Evolutionary conservation across 2,113 vertebrate genomes (phyloP).

Genomic region (Microtus montanus): DNA sequence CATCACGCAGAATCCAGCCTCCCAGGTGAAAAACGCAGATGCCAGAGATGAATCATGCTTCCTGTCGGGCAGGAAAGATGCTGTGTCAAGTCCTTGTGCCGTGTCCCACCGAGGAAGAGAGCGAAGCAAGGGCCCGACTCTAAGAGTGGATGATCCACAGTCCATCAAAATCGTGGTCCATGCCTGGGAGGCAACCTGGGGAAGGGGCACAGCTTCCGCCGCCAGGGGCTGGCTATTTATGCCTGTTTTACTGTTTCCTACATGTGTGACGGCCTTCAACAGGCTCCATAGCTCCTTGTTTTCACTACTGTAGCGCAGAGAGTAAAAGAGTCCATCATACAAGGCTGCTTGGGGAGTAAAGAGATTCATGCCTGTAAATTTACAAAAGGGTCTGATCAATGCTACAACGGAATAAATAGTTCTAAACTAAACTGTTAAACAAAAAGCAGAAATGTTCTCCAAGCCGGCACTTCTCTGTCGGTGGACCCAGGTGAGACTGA

Average conservation of each 20-base stretch:
- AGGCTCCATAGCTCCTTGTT: background rate
- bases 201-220: rapidly evolving
- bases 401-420: background rate
- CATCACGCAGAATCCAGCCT: background rate
- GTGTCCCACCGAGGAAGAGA: background rate
- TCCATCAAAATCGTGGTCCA: background rate
- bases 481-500: background rate
- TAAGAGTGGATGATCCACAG: rapidly evolving
- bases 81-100: background rate
- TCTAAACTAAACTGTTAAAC: background rate
- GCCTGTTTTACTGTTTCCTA: background rate
- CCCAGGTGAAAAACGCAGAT: slow-evolving; percentile 16
- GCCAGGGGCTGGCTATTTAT: background rate
- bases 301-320: background rate
- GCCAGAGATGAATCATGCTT: background rate
- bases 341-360: background rate
- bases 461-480: background rate
- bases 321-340: background rate
- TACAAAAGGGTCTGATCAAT: background rate
- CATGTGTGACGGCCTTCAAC: background rate
- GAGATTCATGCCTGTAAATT: background rate
- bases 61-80: background rate
- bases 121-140: background rate
- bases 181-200: no score
- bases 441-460: background rate